These are phyloP conservation scores for Eueremaeus valkanovi DNA, from an alignment of 2,888 invertebrate genomes.

Conservation along the genomic window DNA sequence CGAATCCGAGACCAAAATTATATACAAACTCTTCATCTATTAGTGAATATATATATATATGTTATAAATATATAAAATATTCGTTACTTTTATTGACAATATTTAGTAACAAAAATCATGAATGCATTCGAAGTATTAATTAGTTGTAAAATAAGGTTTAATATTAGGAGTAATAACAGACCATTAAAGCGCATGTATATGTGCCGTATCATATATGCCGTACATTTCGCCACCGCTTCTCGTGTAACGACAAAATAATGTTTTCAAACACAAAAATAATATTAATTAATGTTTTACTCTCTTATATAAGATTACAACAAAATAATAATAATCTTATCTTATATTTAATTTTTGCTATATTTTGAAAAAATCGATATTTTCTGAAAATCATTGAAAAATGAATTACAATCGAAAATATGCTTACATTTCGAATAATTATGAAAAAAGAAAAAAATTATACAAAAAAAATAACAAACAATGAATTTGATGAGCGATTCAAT, in stretches of 20 bases:
- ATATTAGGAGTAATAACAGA: constrained; percentile 9
- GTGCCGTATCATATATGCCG: no score
- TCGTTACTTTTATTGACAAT: neutral
- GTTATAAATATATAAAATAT: neutral
- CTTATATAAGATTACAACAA: neutral
- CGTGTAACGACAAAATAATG: neutral
- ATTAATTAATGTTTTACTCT: neutral
- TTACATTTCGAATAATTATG: no score
- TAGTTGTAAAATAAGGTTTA: neutral
- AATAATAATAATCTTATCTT: neutral
- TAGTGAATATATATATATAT: neutral
- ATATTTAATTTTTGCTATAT: neutral
- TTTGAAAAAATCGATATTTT: neutral
- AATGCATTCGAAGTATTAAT: neutral
- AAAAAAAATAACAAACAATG: neutral
- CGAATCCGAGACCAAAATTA: neutral
- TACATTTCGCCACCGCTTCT: neutral
- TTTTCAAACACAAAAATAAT: neutral
- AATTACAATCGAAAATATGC: neutral
- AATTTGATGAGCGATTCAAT: neutral
- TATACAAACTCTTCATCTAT: neutral
- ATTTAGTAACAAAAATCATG: neutral
- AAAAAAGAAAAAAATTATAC: no score
- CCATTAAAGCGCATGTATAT: neutral
- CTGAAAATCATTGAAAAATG: neutral